Evolutionary conservation across 2,797 vertebrate genomes (phyloP), one percentile per base, ranked within the genome.

Genomic region (Etheostoma perlongum): DNA sequence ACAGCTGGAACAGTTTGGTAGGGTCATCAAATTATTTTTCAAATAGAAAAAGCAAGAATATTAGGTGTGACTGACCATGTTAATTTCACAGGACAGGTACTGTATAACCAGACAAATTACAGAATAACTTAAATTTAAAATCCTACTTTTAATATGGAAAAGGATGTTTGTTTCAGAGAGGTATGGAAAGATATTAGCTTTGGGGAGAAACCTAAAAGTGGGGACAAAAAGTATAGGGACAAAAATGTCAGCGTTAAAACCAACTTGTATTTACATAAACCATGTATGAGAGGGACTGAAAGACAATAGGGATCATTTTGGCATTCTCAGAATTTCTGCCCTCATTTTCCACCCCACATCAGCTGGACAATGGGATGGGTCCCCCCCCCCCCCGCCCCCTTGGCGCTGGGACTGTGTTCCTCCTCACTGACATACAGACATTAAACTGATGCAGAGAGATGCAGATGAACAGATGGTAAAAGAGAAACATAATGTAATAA

Each of bases 281-380:
- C 16, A 18, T 44, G 36, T 70, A 25, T 51, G 58, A 6, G 52
- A 48, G 46, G 46, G 57, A 76, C 53, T 11, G 15, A 68, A 49
- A 40, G 72, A 70, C 53, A 3, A 15, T 12, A 5, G 66, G 67
- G 61, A 42, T 66, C 66, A 79, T 82, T 81, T 67, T 63, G 55
- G 59, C 91, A 83, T 94, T 94, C 89, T 83, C 86, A 84, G 81
- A 85, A 91, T 95, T 77, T 69, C 80, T 93, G 93, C 84, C 91
- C 91, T 89, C 72, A 62, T 95, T 95, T 95, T 95, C 93, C 69
- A 92, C 94, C 92, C 94, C 91, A 95, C 90, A 95, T 95, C 89
- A 88, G 81, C 76, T 51, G 81, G 69, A 95, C 93, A 96, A 96
- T 91, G 67, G 90, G 85, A 93, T 84, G 89, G 54, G 85, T 81